Evolutionary conservation across 2,888 invertebrate species (phyloP), one percentile per base, ranked within the genome.

Genomic region (Caenorhabditis sinica): DNA sequence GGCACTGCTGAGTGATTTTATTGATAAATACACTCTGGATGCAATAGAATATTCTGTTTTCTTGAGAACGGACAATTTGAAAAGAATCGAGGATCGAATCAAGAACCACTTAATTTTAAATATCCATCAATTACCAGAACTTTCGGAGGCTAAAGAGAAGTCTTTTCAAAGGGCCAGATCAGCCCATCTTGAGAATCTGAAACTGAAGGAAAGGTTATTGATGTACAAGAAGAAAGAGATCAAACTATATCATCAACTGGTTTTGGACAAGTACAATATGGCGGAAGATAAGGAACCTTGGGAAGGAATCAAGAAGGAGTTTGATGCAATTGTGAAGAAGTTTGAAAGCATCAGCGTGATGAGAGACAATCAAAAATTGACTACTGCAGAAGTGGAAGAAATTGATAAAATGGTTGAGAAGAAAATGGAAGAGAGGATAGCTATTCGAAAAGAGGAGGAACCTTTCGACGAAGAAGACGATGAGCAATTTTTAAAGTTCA

Each of bases 101-200:
- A 61, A 40, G 20, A 6, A 33, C 0, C 5, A 23, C 3, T 20
- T 20, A 9, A n/a, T 23, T 1, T 20, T 23, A 2, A 23, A 40
- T 61, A 61, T 40, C 23, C 40, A 61, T 40, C 36, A 61, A 40
- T 13, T 40, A 40, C 36, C 61, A 17, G 61, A 61, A 23, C 9
- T 61, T 23, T 20, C 61, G 40, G 23, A 36, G 13, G 61, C 61
- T 2, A 61, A 61, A 61, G 40, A 61, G 23, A 23, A 61, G 11
- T 20, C 61, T 2, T 61, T 61, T 23, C 61, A 61, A 61, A 13
- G 23, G 2, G 61, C 40, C 13, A 61, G 23, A 5, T 1, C 2
- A 23, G n/a, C 40, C 40, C 11, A 40, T 40, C n/a, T 33, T 8
- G 23, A 40, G 20, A 40, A 36, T 61, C 11, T 36, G 23, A 61